Conservation (phyloP, 2,113 vertebrate genomes). For the Acrocephalus arundinaceus region DNA sequence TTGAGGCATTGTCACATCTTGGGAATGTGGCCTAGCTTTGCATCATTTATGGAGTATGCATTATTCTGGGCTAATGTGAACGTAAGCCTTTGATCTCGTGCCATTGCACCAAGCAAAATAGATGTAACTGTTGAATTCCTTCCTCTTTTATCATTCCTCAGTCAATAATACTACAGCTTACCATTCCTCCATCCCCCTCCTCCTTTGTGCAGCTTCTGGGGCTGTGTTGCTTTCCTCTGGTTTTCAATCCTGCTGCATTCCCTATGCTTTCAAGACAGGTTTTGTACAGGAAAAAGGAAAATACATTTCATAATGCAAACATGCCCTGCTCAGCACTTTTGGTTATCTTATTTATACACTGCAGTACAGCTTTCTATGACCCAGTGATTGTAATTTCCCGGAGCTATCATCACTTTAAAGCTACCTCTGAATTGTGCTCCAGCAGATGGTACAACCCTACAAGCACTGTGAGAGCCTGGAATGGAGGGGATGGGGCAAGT, state of each 20-base stretch:
- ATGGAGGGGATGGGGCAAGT: neutral
- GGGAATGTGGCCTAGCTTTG: slow-evolving; percentile 70
- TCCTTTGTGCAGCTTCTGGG: slow-evolving; percentile 74
- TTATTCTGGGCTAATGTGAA: slow-evolving; percentile 73
- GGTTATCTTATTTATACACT: slow-evolving; percentile 81
- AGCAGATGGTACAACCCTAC: slow-evolving; percentile 71
- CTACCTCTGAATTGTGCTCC: slow-evolving; percentile 73
- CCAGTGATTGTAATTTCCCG: slow-evolving; percentile 80
- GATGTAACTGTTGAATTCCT: slow-evolving; percentile 71
- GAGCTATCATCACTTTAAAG: slow-evolving; percentile 78
- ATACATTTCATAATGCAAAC: slow-evolving; percentile 78
- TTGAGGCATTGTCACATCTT: slow-evolving; percentile 66
- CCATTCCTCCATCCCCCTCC: slow-evolving; percentile 68
- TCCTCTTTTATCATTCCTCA: slow-evolving; percentile 68
- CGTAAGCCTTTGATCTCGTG: slow-evolving; percentile 69
- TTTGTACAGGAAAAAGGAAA: slow-evolving; percentile 75
- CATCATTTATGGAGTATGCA: slow-evolving; percentile 71
- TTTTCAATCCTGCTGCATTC: slow-evolving; percentile 71
- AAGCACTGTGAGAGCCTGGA: slow-evolving; percentile 53
- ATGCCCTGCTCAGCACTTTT: slow-evolving; percentile 79
- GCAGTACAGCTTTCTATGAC: slow-evolving; percentile 77
- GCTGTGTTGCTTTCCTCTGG: slow-evolving; percentile 61
- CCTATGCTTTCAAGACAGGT: slow-evolving; percentile 69
- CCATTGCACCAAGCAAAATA: slow-evolving; percentile 68
- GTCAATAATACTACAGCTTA: slow-evolving; percentile 77